phyloP scores from a whole-genome alignment of 2,797 vertebrate genomes.

The Halcyon badia region DNA sequence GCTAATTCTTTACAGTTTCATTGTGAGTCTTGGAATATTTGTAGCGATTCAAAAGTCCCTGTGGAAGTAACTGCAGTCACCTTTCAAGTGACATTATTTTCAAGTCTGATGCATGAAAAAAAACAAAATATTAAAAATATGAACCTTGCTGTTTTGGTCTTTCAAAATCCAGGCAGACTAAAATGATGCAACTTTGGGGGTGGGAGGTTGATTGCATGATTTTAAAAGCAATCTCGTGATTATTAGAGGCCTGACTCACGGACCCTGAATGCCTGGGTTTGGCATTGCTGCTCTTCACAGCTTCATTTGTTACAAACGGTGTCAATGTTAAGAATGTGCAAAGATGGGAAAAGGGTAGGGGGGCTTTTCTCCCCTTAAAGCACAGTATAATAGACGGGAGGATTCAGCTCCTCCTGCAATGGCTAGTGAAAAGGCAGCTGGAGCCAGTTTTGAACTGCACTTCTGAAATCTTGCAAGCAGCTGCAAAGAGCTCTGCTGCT shows the following conservation, averaged over 20 bases:
- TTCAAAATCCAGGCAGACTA: conserved; percentile 4
- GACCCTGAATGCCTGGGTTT: neutral
- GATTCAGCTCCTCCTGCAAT: neutral
- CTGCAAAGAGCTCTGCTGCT: conserved; percentile 2
- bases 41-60: neutral
- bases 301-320: neutral
- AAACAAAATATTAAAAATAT: neutral
- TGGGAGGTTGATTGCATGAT: neutral
- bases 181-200: neutral
- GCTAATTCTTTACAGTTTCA: neutral
- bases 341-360: neutral
- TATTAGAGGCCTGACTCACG: neutral
- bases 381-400: rapidly evolving
- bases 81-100: neutral
- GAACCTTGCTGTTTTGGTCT: neutral
- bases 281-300: neutral
- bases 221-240: conserved; percentile 8
- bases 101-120: neutral
- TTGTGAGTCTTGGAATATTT: neutral
- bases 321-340: neutral
- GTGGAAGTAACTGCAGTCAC: neutral
- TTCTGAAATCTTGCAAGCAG: conserved; percentile 39
- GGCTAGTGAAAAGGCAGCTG: neutral
- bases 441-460: neutral
- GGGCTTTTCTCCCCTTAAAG: neutral